Conservation (phyloP, 2,888 invertebrate genomes). For the Drosophila acutilabella region DNA sequence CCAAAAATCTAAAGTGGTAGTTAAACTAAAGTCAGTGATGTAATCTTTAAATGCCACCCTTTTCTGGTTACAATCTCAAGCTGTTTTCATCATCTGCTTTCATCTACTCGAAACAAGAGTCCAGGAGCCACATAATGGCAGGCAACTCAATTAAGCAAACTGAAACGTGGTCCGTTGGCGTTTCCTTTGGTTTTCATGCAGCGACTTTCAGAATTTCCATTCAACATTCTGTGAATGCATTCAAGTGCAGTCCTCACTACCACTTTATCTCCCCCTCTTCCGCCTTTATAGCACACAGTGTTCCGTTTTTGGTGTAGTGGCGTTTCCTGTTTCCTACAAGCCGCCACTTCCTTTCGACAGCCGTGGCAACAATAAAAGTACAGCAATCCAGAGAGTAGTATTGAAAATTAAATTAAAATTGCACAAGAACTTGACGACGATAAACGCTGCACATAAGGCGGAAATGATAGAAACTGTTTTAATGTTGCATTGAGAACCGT, state of each 20-base stretch:
- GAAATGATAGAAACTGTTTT: conserved; percentile 79
- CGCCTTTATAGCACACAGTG: conserved; percentile 3
- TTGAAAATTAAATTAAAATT: conserved; percentile 74
- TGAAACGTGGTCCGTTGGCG: conserved; percentile 55
- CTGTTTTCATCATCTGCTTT: conserved; percentile 35
- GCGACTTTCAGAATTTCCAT: conserved; percentile 59
- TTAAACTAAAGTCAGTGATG: conserved; percentile 39
- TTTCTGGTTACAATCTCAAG: conserved; percentile 17
- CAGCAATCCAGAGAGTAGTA: conserved; percentile 38
- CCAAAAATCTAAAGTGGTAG: conserved; percentile 35
- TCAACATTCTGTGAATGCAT: conserved; percentile 54
- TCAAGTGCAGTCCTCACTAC: conserved; percentile 19
- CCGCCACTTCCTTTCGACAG: conserved; percentile 61
- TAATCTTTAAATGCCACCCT: conserved; percentile 20
- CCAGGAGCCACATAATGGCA: conserved; percentile 64
- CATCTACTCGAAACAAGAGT: conserved; percentile 25
- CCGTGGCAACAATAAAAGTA: conserved; percentile 43
- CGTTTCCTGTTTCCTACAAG: conserved; percentile 75
- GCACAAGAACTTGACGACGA: conserved; percentile 61
- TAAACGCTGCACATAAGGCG: conserved; percentile 62
- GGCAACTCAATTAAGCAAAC: conserved; percentile 76
- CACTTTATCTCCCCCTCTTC: neutral
- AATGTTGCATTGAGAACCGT: conserved; percentile 58
- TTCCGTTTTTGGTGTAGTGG: conserved; percentile 30
- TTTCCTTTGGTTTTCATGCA: conserved; percentile 13